Evolutionary conservation across 2,113 vertebrate species (phyloP), one percentile per base, ranked within the genome.

Genomic region (Cheilinus undulatus): DNA sequence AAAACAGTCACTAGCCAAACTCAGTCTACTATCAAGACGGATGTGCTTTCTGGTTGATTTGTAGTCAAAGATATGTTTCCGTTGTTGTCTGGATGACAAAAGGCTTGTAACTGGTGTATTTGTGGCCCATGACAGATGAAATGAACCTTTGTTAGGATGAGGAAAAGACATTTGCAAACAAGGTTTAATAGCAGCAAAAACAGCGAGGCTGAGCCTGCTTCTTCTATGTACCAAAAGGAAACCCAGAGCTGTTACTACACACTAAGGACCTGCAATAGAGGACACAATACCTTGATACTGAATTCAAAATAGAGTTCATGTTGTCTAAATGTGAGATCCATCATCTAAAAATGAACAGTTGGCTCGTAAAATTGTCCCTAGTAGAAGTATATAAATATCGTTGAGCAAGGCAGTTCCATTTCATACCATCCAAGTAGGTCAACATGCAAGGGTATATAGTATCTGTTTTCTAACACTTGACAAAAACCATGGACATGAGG

Each of bases 321-420:
- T 40, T 23, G 42, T 72, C 42, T 65, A 66, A 19, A 19, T 19
- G 30, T 51, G 67, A 79, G 53, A 82, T 86, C 70, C 38, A 82
- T 43, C 12, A 74, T 62, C 32, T 62, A 78, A 53, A n/a, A 78
- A 87, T 78, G 48, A 90, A 82, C 65, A 67, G 77, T 78, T 82
- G 86, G 73, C 51, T 88, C 72, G 68, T 78, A 66, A 86, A n/a
- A 80, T 80, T 19, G 40, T 45, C 84, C 82, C 83, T 88, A 88
- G 80, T 90, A 92, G 84, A 80, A 89, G 84, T 88, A 87, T 86
- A 92, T 93, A 93, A 87, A 90, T 93, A 92, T 91, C 82, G 91
- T 91, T 89, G 86, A 89, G 92, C 93, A 94, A 94, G 91, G 90
- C 93, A 94, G 91, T 93, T 93, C 87, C 91, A 91, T 93, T 94